phyloP scores from a whole-genome alignment of 2,797 vertebrate species.

The Chaetophractus vellerosus region DNA sequence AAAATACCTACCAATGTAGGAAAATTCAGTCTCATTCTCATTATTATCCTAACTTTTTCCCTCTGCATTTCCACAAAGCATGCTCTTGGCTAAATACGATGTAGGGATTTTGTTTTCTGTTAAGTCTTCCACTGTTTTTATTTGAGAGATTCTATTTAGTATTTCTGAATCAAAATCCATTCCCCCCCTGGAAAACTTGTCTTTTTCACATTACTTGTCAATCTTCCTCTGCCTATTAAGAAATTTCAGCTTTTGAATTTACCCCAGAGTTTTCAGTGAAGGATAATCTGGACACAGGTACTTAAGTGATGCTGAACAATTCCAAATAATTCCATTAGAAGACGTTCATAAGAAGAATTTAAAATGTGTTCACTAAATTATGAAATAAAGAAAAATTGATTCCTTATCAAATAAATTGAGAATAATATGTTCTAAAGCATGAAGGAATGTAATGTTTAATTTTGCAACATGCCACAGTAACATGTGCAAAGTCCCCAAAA shows the following conservation, averaged over 20 bases:
- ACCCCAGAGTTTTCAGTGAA: conserved; percentile 1
- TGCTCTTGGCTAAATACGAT: background rate
- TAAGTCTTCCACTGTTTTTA: background rate
- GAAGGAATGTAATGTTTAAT: background rate
- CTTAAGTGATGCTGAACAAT: conserved; percentile 44
- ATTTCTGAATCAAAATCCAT: conserved; percentile 11
- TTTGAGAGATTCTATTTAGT: conserved; percentile 38
- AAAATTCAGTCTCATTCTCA: background rate
- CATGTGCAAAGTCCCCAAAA: background rate
- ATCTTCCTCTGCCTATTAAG: background rate
- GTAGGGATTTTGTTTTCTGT: background rate
- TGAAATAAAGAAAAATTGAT: conserved; percentile 45
- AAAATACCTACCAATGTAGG: background rate
- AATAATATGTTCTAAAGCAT: conserved; percentile 36
- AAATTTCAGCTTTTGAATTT: background rate
- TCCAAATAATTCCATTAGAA: conserved; percentile 4
- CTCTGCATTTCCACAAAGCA: background rate
- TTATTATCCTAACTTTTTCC: background rate
- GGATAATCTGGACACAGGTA: conserved; percentile 19
- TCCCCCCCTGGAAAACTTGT: background rate
- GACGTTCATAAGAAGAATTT: conserved; percentile 24
- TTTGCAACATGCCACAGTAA: conserved; percentile 16
- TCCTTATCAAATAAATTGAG: conserved; percentile 52
- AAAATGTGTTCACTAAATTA: background rate
- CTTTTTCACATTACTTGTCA: conserved; percentile 16